A percentile compares a stretch with the other conserved stretches of the same genome.
phyloP scores from a whole-genome alignment of 2,113 vertebrate species.

The Triplophysa rosa region DNA sequence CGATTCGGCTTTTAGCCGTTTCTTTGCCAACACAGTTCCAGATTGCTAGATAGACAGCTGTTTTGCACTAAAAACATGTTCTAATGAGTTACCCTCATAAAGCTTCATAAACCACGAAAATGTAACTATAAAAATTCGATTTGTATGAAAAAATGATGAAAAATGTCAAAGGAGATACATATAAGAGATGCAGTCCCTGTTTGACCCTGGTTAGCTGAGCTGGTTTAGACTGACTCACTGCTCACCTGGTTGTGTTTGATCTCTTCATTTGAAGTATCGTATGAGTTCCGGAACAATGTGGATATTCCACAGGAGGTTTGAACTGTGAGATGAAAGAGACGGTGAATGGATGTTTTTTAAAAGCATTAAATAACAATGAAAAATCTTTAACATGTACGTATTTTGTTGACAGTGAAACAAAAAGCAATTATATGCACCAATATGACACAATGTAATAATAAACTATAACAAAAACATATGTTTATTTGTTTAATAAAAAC shows the following conservation, averaged over 20 bases:
- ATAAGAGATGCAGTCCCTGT: slow-evolving; percentile 5
- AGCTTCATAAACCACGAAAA: not conserved
- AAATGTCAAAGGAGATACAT: not conserved
- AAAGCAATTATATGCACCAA: too few species aligned
- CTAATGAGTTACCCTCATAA: slow-evolving; percentile 1
- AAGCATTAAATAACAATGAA: not conserved
- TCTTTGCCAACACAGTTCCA: slow-evolving; percentile 24
- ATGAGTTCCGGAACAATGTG: slow-evolving; percentile 95
- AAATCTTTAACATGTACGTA: too few species aligned
- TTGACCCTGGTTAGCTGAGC: not conserved
- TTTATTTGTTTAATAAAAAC: too few species aligned
- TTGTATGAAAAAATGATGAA: not conserved
- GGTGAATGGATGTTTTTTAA: not conserved
- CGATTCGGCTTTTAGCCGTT: not conserved
- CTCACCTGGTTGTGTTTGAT: slow-evolving; percentile 95
- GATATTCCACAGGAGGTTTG: slow-evolving; percentile 91
- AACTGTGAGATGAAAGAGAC: slow-evolving; percentile 67
- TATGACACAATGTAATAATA: too few species aligned
- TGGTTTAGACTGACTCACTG: not conserved
- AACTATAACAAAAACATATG: too few species aligned
- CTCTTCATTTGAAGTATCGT: slow-evolving; percentile 89
- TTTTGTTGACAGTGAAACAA: too few species aligned
- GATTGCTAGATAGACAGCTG: slow-evolving; percentile 27
- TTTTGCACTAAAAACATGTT: slow-evolving; percentile 5
- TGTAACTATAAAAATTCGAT: not conserved